These are phyloP conservation scores for Tetragonula carbonaria DNA, from an alignment of 2,888 invertebrate genomes.

Conservation along the genomic window DNA sequence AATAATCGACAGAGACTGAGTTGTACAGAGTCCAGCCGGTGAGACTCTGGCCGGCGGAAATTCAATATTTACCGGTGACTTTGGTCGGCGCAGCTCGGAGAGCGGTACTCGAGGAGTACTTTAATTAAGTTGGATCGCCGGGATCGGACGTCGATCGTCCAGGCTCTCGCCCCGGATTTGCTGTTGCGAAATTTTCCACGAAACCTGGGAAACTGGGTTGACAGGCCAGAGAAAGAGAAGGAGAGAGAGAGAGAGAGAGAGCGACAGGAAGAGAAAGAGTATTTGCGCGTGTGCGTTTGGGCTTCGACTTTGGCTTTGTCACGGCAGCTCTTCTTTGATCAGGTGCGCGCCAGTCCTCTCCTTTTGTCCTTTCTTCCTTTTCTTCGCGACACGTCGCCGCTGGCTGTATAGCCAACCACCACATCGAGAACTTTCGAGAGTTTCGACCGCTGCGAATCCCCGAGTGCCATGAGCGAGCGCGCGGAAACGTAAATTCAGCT, in stretches of 20 bases:
- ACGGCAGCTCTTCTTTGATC: conserved; percentile 62
- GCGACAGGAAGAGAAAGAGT: neutral
- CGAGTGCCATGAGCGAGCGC: conserved; percentile 20
- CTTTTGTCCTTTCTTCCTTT: conserved; percentile 28
- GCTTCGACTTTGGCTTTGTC: neutral
- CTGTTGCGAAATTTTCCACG: conserved; percentile 35
- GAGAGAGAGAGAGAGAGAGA: neutral
- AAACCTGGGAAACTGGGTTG: conserved; percentile 32
- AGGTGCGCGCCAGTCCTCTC: conserved; percentile 49
- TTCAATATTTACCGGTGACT: conserved; percentile 25
- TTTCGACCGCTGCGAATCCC: conserved; percentile 7
- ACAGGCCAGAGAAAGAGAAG: neutral
- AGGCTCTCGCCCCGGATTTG: conserved; percentile 3
- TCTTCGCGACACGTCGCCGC: neutral
- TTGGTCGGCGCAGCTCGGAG: neutral
- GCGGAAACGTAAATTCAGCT: conserved; percentile 4
- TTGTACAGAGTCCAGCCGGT: neutral
- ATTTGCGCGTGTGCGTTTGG: conserved; percentile 23
- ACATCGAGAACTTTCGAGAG: neutral
- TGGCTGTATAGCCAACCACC: neutral
- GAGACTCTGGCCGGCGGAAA: conserved; percentile 2
- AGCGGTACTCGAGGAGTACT: conserved; percentile 29
- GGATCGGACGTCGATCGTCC: neutral
- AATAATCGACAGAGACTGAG: neutral
- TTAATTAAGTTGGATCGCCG: conserved; percentile 40